Evolutionary conservation across 2,797 vertebrate species (phyloP), one percentile per base, ranked within the genome.

Genomic region (Spheniscus humboldti): DNA sequence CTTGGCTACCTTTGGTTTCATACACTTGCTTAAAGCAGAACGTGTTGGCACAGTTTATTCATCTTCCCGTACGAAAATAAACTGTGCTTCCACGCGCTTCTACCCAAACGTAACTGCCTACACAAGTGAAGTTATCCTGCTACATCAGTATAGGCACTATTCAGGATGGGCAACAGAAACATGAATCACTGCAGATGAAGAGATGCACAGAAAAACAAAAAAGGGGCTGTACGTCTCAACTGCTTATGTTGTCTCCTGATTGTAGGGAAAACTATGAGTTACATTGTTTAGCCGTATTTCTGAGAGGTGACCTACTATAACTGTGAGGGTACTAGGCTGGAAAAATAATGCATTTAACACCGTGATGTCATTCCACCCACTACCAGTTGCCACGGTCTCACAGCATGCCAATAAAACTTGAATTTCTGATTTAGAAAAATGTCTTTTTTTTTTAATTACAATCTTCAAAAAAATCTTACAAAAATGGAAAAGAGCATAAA

Each of bases 1-100:
- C 90, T 95, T 91, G 91, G 81, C 96, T 94, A 94, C 94, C 60
- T 95, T 35, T 33, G 43, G 52, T 79, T 94, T 93, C 81, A 74
- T 67, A 77, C 68, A 28, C 75, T 86, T 55, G 88, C 92, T 91
- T 27, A 62, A 71, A 94, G 88, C 78, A 87, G 86, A 78, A 82
- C 60, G 39, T 5, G 68, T 86, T 94, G 94, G 92, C 86, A 88
- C 62, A 56, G 77, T 86, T 96, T 93, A 87, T 93, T 92, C 88
- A 82, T 95, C 86, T 88, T 78, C 31, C 30, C 37, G 0, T 56
- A 89, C 23, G 83, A 93, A 97, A 96, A 97, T 77, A 92, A 94
- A 79, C 63, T 48, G 17, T 52, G 81, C 72, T 94, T 92, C 91
- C 96, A 93, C 59, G 0, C 18, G 4, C 78, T 86, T 50, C 23